phyloP scores from a whole-genome alignment of 2,888 invertebrate species.

The Aphelenchoides bicaudatus region DNA sequence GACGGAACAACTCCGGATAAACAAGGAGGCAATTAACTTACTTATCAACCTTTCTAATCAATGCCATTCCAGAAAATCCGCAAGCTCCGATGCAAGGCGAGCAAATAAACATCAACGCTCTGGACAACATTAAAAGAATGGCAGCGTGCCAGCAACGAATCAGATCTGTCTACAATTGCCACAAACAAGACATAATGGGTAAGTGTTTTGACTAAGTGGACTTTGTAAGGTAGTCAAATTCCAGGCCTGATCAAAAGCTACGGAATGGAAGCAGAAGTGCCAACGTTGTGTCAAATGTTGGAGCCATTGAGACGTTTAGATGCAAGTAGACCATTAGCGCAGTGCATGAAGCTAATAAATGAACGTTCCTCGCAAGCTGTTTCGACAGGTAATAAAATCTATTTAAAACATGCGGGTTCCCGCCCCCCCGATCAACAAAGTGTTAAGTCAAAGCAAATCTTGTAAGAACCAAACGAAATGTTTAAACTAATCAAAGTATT shows the following conservation, averaged over 20 bases:
- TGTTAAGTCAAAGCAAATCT: too few relatives aligned
- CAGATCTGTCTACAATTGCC: constrained; percentile 1
- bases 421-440: too few relatives aligned
- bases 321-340: background rate
- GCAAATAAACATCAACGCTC: background rate
- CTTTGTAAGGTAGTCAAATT: background rate
- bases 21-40: too few relatives aligned
- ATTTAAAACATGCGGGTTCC: too few relatives aligned
- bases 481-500: too few relatives aligned
- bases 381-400: too few relatives aligned
- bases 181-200: background rate
- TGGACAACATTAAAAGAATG: constrained; percentile 7
- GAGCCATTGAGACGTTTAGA: background rate
- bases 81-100: too few relatives aligned
- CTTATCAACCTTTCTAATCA: too few relatives aligned
- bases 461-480: too few relatives aligned
- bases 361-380: background rate
- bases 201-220: background rate
- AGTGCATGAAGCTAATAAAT: constrained; percentile 8
- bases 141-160: constrained; percentile 13
- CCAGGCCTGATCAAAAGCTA: constrained; percentile 14
- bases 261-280: constrained; percentile 9
- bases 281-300: background rate
- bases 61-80: too few relatives aligned
- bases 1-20: too few relatives aligned